Percentiles rank a stretch among this genome's conserved stretches.
Conservation (phyloP, 2,888 invertebrate species). For the Anoplius nigerrimus region DNA sequence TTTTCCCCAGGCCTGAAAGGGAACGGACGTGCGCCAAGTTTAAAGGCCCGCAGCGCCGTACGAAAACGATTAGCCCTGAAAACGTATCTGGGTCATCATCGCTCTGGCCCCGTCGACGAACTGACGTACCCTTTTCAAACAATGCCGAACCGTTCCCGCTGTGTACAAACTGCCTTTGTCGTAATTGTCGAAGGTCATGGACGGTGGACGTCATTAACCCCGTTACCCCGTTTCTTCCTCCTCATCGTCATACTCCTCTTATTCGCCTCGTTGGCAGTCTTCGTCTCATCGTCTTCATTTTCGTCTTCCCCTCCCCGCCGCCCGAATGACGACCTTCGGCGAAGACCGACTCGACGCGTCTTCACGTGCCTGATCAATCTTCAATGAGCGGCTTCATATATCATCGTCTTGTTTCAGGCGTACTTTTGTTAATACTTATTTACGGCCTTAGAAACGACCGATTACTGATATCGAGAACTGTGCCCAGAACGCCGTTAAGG, state of each 20-base stretch:
- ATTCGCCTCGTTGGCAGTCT: too few relatives aligned
- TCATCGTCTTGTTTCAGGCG: too few relatives aligned
- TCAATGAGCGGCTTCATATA: too few relatives aligned
- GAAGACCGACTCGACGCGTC: too few relatives aligned
- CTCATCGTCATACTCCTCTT: too few relatives aligned
- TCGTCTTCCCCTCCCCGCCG: too few relatives aligned
- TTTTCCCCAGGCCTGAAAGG: neutral
- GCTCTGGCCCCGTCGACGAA: conserved; percentile 1
- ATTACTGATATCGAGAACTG: too few relatives aligned
- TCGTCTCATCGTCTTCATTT: too few relatives aligned
- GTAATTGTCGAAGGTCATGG: conserved; percentile 59
- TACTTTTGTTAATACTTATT: too few relatives aligned
- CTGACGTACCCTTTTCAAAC: conserved; percentile 4
- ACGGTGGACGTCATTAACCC: conserved; percentile 56
- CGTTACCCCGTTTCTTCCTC: conserved; percentile 53
- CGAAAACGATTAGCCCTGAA: conserved; percentile 56
- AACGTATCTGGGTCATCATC: conserved; percentile 33
- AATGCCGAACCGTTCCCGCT: conserved; percentile 4
- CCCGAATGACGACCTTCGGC: too few relatives aligned
- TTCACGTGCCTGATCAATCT: too few relatives aligned
- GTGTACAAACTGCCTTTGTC: conserved; percentile 19
- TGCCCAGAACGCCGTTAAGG: too few relatives aligned
- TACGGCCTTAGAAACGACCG: neutral
- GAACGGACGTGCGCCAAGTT: neutral
- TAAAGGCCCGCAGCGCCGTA: conserved; percentile 25